Percentiles rank a stretch among this genome's conserved stretches.
Conservation (phyloP, 2,888 invertebrate species). For the Scaptodrosophila latifasciaeformis region DNA sequence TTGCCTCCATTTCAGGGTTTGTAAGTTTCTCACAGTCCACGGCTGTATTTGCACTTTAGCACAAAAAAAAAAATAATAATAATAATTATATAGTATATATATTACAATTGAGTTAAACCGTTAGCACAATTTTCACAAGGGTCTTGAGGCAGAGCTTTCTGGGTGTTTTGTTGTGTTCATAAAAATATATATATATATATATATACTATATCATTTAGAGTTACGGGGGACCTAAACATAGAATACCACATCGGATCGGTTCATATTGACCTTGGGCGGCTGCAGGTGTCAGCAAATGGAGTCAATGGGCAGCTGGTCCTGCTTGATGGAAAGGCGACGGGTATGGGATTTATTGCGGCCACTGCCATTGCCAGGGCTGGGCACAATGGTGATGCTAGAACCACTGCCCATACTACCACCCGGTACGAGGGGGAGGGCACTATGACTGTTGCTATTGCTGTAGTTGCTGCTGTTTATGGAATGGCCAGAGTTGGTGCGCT, state of each 20-base stretch:
- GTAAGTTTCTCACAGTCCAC: no score
- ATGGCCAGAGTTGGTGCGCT: conserved; percentile 70
- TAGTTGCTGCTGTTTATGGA: conserved; percentile 66
- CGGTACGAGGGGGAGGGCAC: conserved; percentile 30
- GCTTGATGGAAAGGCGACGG: conserved; percentile 74
- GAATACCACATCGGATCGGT: conserved; percentile 28
- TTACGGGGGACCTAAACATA: conserved; percentile 25
- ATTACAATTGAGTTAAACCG: no score
- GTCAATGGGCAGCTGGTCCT: conserved; percentile 74
- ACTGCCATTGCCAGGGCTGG: conserved; percentile 29
- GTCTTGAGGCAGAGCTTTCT: conserved; percentile 12
- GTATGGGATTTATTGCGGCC: conserved; percentile 55
- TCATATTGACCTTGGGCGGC: not conserved
- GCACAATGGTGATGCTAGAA: conserved; percentile 24
- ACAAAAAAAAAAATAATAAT: no score
- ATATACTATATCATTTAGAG: conserved; percentile 14
- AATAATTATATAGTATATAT: no score
- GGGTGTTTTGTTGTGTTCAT: conserved; percentile 12
- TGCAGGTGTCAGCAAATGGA: conserved; percentile 72
- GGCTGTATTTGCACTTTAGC: no score
- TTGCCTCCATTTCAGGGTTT: conserved; percentile 14
- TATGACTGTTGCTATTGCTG: conserved; percentile 50
- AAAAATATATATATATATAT: not conserved
- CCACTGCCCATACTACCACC: conserved; percentile 30
- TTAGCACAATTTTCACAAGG: not conserved